Percentiles rank a stretch among this genome's conserved stretches.
These are phyloP conservation scores for Acanthosepion lycidas DNA, from an alignment of 2,888 invertebrate genomes.

Conservation along the genomic window DNA sequence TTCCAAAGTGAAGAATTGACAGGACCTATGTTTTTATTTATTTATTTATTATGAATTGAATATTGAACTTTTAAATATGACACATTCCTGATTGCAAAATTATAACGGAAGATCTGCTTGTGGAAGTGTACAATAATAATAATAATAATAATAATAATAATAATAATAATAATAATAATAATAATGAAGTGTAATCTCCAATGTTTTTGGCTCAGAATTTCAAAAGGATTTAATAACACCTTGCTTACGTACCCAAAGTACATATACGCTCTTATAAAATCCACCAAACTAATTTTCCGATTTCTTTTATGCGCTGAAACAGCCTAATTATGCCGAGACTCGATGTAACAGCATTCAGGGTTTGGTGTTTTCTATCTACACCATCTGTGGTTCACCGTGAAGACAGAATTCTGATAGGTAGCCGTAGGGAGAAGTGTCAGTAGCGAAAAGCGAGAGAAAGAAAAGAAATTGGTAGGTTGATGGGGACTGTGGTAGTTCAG, in stretches of 20 bases:
- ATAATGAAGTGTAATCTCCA: too few species aligned
- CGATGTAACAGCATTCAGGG: background rate
- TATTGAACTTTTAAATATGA: too few species aligned
- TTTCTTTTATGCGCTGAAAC: background rate
- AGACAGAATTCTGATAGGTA: background rate
- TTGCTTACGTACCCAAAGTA: background rate
- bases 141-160: too few species aligned
- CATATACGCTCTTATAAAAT: background rate
- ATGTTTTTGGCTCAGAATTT: too few species aligned
- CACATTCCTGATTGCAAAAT: too few species aligned
- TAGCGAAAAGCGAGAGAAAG: background rate
- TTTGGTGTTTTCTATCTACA: background rate
- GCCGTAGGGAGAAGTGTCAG: background rate
- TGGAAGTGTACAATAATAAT: too few species aligned
- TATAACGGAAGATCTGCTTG: too few species aligned
- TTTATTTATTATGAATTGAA: too few species aligned
- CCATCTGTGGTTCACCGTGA: conserved; percentile 12
- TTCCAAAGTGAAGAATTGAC: too few species aligned
- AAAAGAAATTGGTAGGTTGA: background rate
- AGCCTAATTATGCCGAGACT: background rate
- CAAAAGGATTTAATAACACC: background rate
- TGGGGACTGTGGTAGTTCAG: background rate
- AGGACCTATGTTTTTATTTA: too few species aligned
- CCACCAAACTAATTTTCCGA: background rate
- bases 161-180: too few species aligned